These are phyloP conservation scores for Zaprionus inermis DNA, from an alignment of 1,140 invertebrate genomes.

Conservation along the genomic window DNA sequence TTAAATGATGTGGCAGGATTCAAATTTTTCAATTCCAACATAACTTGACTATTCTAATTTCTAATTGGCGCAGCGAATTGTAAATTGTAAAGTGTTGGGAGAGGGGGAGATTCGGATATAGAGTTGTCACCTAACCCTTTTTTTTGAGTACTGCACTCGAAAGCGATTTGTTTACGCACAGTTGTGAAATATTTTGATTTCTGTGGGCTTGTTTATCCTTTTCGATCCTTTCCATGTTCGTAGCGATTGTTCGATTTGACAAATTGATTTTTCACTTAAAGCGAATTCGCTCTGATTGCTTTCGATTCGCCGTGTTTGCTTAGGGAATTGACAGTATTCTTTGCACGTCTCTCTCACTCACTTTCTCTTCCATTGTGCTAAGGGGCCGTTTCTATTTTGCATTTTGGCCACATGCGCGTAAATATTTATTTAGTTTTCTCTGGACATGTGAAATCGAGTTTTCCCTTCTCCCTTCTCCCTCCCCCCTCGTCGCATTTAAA, in stretches of 20 bases:
- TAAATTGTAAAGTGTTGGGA: constrained; percentile 65
- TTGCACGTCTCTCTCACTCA: background rate
- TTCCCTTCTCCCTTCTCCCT: constrained; percentile 9
- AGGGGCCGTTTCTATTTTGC: constrained; percentile 56
- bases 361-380: constrained; percentile 23
- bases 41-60: constrained; percentile 68
- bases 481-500: constrained; percentile 64
- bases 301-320: constrained; percentile 69
- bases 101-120: background rate
- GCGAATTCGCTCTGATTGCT: constrained; percentile 69
- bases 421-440: constrained; percentile 78
- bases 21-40: constrained; percentile 73
- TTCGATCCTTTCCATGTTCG: constrained; percentile 73
- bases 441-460: constrained; percentile 59
- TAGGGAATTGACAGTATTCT: constrained; percentile 64
- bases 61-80: constrained; percentile 75
- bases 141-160: constrained; percentile 43
- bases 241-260: constrained; percentile 81
- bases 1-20: constrained; percentile 84
- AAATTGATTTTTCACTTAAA: constrained; percentile 80
- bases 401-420: constrained; percentile 76
- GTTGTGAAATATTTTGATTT: constrained; percentile 78
- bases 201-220: constrained; percentile 20
- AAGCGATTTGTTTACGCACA: constrained; percentile 74
- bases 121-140: constrained; percentile 51